These are phyloP conservation scores for Scaptomyza parva DNA, from an alignment of 2,888 invertebrate species.

Conservation along the genomic window DNA sequence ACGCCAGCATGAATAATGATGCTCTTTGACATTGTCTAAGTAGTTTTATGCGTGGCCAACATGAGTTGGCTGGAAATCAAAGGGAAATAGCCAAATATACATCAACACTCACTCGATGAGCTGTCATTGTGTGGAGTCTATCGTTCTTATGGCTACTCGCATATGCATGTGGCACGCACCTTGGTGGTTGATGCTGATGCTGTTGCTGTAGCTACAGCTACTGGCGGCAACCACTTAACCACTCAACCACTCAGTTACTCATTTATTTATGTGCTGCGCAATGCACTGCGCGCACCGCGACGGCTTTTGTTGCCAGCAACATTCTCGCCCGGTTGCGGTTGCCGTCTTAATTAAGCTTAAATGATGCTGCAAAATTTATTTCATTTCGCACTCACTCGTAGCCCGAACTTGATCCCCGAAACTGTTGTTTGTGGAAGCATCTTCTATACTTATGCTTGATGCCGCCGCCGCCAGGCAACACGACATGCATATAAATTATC, in stretches of 20 bases:
- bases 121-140: slow-evolving; percentile 31
- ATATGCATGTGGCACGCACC: slow-evolving; percentile 61
- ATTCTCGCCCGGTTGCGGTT: slow-evolving; percentile 58
- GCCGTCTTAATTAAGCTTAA: slow-evolving; percentile 82
- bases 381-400: slow-evolving; percentile 78
- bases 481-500: slow-evolving; percentile 77
- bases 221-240: slow-evolving; percentile 55
- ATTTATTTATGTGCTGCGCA: slow-evolving; percentile 72
- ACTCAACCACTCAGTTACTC: slow-evolving; percentile 68
- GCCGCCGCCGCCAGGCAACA: slow-evolving; percentile 14
- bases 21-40: slow-evolving; percentile 79
- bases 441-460: slow-evolving; percentile 54
- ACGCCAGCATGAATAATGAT: slow-evolving; percentile 73
- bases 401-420: slow-evolving; percentile 14
- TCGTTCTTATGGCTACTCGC: slow-evolving; percentile 3
- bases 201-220: slow-evolving; percentile 3
- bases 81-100: slow-evolving; percentile 47
- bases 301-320: slow-evolving; percentile 54
- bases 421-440: slow-evolving; percentile 42
- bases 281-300: slow-evolving; percentile 55
- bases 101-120: slow-evolving; percentile 34
- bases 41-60: slow-evolving; percentile 76
- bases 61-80: slow-evolving; percentile 72
- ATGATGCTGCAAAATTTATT: slow-evolving; percentile 82
- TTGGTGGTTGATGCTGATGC: slow-evolving; percentile 8